Evolutionary conservation across 2,888 invertebrate genomes (phyloP).

Genomic region (Tetragnatha montana): DNA sequence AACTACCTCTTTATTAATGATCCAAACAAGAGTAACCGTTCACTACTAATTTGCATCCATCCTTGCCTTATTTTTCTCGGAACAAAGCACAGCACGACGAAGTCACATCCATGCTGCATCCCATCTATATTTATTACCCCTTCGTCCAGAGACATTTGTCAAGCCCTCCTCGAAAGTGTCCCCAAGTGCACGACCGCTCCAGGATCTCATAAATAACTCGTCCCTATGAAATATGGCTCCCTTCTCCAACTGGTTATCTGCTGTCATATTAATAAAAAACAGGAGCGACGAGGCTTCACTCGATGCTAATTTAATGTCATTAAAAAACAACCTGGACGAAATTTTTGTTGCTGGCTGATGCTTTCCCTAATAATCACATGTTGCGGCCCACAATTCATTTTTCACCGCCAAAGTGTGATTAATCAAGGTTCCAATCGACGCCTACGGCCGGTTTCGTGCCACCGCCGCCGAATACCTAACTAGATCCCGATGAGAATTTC

Average conservation of each 20-base stretch:
- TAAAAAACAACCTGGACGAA: slow-evolving; percentile 53
- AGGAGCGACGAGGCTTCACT: slow-evolving; percentile 47
- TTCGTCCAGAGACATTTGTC: background rate
- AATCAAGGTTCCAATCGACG: slow-evolving; percentile 57
- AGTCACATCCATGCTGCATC: background rate
- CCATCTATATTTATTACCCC: background rate
- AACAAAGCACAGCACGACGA: background rate
- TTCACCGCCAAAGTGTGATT: slow-evolving; percentile 54
- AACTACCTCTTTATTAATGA: background rate
- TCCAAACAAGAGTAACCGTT: background rate
- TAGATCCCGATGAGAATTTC: background rate
- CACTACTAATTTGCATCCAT: background rate
- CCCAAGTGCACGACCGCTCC: background rate
- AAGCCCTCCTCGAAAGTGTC: background rate
- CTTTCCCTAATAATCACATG: slow-evolving; percentile 59
- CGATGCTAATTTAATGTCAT: slow-evolving; percentile 63
- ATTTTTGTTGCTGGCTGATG: slow-evolving; percentile 38
- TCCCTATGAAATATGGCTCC: slow-evolving; percentile 47
- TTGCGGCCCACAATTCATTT: slow-evolving; percentile 57
- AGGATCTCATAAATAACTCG: slow-evolving; percentile 31
- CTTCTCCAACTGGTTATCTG: slow-evolving; percentile 26
- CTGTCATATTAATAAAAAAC: slow-evolving; percentile 53
- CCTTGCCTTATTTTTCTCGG: background rate
- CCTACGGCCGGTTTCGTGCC: slow-evolving; percentile 49
- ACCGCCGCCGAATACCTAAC: slow-evolving; percentile 36